Conservation (phyloP, 2,888 invertebrate genomes). For the Calameuta filiformis region DNA sequence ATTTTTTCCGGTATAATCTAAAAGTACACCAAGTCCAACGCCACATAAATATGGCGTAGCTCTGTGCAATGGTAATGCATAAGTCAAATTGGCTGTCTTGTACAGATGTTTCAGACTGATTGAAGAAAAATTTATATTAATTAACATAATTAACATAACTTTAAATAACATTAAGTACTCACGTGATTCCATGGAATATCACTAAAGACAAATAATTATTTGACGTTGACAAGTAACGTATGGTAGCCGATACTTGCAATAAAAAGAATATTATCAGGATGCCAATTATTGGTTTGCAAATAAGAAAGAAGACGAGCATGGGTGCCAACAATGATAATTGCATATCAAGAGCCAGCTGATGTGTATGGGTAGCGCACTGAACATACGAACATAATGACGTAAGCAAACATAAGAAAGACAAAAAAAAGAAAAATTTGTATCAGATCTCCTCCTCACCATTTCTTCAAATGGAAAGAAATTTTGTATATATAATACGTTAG, state of each 20-base stretch:
- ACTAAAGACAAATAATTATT: constrained; percentile 74
- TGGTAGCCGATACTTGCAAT: constrained; percentile 71
- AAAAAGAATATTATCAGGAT: constrained; percentile 70
- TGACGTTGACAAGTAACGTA: constrained; percentile 72
- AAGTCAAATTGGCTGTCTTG: constrained; percentile 75
- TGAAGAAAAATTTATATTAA: constrained; percentile 36
- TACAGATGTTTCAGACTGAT: constrained; percentile 76
- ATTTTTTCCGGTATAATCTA: constrained; percentile 66
- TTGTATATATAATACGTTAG: constrained; percentile 75
- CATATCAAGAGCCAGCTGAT: constrained; percentile 80
- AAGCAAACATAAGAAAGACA: background rate
- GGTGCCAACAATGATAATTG: constrained; percentile 77
- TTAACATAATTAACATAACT: constrained; percentile 13
- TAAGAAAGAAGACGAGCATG: constrained; percentile 73
- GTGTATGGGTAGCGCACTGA: constrained; percentile 82
- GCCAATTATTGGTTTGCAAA: constrained; percentile 70
- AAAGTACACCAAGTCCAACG: constrained; percentile 71
- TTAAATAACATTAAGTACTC: constrained; percentile 38
- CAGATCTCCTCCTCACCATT: constrained; percentile 68
- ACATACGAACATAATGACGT: constrained; percentile 19
- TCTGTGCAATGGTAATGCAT: constrained; percentile 73
- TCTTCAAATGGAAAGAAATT: constrained; percentile 77
- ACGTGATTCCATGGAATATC: constrained; percentile 79
- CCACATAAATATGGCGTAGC: constrained; percentile 76
- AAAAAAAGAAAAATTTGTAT: constrained; percentile 7